A percentile compares a stretch with the other conserved stretches of the same genome.
Conservation (phyloP, 2,797 vertebrate genomes). For the Psittacula derbiana region DNA sequence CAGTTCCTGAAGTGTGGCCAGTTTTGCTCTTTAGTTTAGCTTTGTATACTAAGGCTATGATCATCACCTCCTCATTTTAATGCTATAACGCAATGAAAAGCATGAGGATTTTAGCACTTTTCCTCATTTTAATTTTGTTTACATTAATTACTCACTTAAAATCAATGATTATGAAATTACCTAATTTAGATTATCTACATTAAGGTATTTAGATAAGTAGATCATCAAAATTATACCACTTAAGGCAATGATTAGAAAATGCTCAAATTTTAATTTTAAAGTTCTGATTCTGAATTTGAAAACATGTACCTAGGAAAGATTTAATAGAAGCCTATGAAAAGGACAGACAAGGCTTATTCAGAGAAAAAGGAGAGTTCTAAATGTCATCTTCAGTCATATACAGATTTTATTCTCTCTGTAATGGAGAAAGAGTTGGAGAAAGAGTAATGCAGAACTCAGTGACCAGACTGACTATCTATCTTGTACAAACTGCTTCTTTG, state of each 20-base stretch:
- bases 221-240: background rate
- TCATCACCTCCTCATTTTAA: background rate
- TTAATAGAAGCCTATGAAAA: background rate
- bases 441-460: background rate
- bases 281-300: background rate
- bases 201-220: background rate
- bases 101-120: background rate
- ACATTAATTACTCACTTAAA: background rate
- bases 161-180: background rate
- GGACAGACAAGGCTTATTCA: background rate
- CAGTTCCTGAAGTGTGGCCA: background rate
- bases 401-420: background rate
- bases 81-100: background rate
- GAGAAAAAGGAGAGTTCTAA: background rate
- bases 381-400: background rate
- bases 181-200: background rate
- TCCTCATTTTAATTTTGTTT: background rate
- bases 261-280: background rate
- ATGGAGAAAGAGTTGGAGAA: background rate
- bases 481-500: background rate
- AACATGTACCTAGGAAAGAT: background rate
- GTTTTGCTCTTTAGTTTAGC: background rate
- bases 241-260: background rate
- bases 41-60: background rate
- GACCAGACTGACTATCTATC: background rate